A percentile compares a stretch with the other conserved stretches of the same genome.
Evolutionary conservation across 2,113 vertebrate genomes (phyloP).

Genomic region (Xyrauchen texanus): DNA sequence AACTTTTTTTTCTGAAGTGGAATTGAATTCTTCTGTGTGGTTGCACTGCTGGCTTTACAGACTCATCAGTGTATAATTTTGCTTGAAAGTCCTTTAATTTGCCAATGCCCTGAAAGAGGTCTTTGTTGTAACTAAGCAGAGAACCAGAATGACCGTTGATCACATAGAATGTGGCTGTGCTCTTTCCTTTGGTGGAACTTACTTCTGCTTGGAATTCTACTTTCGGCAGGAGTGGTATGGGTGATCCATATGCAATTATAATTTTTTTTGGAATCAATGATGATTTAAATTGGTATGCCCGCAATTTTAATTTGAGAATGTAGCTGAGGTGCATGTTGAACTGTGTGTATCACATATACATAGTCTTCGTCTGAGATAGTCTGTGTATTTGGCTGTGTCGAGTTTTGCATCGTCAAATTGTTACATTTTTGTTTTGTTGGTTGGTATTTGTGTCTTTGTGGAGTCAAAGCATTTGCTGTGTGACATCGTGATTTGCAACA

Average conservation of each 20-base stretch:
- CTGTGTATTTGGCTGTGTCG: no score
- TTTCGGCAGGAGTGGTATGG: neutral
- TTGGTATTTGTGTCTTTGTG: no score
- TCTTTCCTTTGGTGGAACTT: neutral
- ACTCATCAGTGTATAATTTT: neutral
- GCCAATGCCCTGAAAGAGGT: neutral
- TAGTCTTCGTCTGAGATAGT: no score
- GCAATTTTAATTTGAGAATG: no score
- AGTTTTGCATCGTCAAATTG: no score
- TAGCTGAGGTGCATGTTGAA: no score
- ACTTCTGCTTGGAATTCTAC: neutral
- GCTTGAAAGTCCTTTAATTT: neutral
- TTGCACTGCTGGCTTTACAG: neutral
- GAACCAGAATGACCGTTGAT: neutral
- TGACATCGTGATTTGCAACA: no score
- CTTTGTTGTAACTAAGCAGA: neutral
- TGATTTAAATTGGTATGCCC: neutral
- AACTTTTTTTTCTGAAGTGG: neutral
- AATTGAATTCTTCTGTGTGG: neutral
- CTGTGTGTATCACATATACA: no score
- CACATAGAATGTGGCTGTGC: neutral
- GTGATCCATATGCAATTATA: neutral
- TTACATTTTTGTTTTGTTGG: no score
- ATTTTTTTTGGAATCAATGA: neutral
- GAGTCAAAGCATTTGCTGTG: no score